Base-by-base conservation (phyloP, 37 sponge, comb jelly and placozoan species). In the Amphimedon queenslandica region DNA sequence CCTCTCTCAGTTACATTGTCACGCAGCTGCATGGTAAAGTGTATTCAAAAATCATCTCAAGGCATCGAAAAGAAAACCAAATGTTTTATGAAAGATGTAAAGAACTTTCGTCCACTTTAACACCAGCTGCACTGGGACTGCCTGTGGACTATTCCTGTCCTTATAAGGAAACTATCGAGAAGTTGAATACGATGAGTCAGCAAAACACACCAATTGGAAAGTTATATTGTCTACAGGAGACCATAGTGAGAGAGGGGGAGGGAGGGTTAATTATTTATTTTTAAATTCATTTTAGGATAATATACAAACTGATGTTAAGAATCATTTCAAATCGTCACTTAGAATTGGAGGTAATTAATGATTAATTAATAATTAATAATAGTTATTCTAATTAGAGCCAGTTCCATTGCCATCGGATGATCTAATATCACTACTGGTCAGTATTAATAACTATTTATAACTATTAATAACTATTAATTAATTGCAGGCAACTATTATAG, bases 341-440 rank as follows among this genome's bases (percentile, higher is more conserved):
- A 55, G 85, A 60, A 33, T 41, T 61, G 85, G 85, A 79, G 85
- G 85, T 85, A 57, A 18, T 2, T 11, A 18, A 2, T 31, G 18
- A 39, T 16, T 63, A 30, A 13, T 25, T 40, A 37, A 25, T 63
- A 24, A 35, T 61, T 63, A 61, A 10, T 6, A 23, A 75, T 35
- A 11, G 18, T 51, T n/a, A 58, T 3, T 57, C 41, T 24, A n/a
- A 4, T 24, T 42, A 85, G 85, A 85, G 58, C 85, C 85, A 11
- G 3, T 18, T 24, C 70, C 75, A 24, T 55, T 85, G 30, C 68
- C 80, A 33, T 85, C 85, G 39, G 85, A 85, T 42, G 80, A 78
- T 21, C 64, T 85, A n/a, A 85, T 85, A 0, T 57, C 74, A 41
- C 39, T 85, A 60, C 60, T 85, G 85, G 85, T 85, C 32, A 79